Evolutionary conservation across 2,797 vertebrate species (phyloP).

Genomic region (Cyclura pinguis): DNA sequence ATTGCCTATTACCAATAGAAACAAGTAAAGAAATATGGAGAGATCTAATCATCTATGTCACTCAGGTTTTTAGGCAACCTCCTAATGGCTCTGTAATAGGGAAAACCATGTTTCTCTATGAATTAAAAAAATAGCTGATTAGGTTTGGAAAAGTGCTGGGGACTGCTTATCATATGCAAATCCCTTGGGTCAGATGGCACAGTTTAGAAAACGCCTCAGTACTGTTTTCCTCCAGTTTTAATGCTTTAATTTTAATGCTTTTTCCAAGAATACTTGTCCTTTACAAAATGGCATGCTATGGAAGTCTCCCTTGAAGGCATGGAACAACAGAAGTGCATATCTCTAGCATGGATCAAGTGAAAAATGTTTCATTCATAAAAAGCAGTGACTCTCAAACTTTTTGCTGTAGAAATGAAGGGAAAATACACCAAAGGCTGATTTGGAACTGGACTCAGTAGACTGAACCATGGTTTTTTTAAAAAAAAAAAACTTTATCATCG

Average conservation of each 20-base stretch:
- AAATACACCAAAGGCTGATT: not conserved
- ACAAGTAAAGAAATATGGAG: conserved; percentile 45
- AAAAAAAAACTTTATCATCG: not conserved
- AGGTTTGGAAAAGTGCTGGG: conserved; percentile 3
- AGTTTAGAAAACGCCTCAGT: not conserved
- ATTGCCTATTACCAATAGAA: conserved; percentile 27
- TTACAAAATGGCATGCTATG: not conserved
- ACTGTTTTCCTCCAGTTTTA: not conserved
- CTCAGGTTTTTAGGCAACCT: conserved; percentile 34
- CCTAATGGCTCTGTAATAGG: conserved; percentile 32
- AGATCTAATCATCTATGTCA: conserved; percentile 20
- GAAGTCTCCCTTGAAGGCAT: not conserved
- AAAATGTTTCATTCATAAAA: not conserved
- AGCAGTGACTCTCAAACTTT: not conserved
- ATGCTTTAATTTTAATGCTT: not conserved
- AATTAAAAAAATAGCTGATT: not conserved
- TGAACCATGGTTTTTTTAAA: not conserved
- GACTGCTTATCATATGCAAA: not conserved
- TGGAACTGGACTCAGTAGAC: not conserved
- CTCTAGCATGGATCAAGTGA: not conserved
- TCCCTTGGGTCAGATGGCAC: not conserved
- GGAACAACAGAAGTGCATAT: not conserved
- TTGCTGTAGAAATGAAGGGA: not conserved
- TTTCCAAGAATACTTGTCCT: not conserved
- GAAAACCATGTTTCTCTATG: not conserved